Conservation (phyloP, 2,797 vertebrate genomes). For the Poeciliopsis paucimaculata region DNA sequence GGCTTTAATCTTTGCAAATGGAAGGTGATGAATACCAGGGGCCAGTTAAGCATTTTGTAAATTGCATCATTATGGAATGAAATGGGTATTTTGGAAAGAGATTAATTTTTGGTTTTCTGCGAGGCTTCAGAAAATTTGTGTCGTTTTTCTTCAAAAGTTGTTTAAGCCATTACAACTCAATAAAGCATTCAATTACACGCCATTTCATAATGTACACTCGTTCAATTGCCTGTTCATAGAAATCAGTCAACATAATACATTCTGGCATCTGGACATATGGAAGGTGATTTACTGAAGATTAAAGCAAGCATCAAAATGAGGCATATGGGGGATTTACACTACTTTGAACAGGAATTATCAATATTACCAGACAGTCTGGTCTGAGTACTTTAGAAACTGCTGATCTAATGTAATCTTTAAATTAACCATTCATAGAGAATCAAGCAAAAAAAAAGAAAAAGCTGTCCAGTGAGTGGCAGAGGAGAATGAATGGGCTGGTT, state of each 20-base stretch:
- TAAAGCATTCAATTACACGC: background rate
- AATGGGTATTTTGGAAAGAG: constrained; percentile 7
- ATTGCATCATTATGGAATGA: constrained; percentile 31
- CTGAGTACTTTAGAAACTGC: background rate
- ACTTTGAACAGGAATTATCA: background rate
- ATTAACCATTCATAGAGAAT: background rate
- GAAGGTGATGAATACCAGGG: constrained; percentile 66
- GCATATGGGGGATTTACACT: background rate
- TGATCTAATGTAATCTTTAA: background rate
- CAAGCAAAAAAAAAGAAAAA: background rate
- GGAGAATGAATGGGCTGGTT: background rate
- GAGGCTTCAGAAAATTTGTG: background rate
- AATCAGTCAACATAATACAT: background rate
- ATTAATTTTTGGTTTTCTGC: constrained; percentile 21
- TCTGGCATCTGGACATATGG: background rate
- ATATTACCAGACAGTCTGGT: background rate
- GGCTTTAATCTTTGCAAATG: constrained; percentile 73
- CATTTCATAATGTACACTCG: background rate
- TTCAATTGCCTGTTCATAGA: background rate
- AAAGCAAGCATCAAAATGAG: background rate
- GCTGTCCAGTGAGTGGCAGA: background rate
- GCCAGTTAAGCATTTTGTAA: constrained; percentile 52
- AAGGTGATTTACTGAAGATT: background rate
- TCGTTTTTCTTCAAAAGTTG: background rate
- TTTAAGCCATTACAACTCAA: background rate